phyloP scores from a whole-genome alignment of 2,888 invertebrate species.

The Nymphalis urticae region DNA sequence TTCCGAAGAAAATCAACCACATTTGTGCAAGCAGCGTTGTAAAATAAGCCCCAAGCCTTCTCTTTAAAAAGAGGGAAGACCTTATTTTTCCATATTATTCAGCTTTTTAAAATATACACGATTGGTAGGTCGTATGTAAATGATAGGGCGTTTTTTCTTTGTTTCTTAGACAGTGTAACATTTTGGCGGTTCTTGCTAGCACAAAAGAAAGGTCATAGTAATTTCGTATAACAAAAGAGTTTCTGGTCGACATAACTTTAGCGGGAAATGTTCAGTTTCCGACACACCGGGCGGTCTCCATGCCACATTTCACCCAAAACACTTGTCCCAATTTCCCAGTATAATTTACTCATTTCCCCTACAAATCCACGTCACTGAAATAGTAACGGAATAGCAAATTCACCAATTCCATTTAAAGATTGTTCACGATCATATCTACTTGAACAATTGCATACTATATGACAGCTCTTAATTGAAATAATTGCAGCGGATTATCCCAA shows the following conservation, averaged over 20 bases:
- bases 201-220: conserved; percentile 11
- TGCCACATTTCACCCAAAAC: conserved; percentile 44
- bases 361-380: conserved; percentile 7
- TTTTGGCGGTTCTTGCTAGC: background rate
- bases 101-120: background rate
- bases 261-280: conserved; percentile 26
- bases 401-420: conserved; percentile 2
- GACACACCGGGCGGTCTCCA: conserved; percentile 43
- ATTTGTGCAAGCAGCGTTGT: too few relatives aligned
- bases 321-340: conserved; percentile 40
- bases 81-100: too few relatives aligned
- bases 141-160: conserved; percentile 1
- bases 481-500: conserved; percentile 22
- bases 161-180: background rate
- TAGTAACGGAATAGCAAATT: background rate
- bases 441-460: conserved; percentile 24
- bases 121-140: background rate
- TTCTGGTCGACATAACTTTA: conserved; percentile 21
- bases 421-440: conserved; percentile 4
- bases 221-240: conserved; percentile 13
- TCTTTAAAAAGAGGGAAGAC: too few relatives aligned
- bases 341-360: conserved; percentile 36
- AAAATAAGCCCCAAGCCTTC: too few relatives aligned
- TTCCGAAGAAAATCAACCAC: too few relatives aligned
- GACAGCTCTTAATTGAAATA: conserved; percentile 32